Base-by-base conservation (phyloP, 1,140 invertebrate species). In the Mizuhopecten yessoensis region DNA sequence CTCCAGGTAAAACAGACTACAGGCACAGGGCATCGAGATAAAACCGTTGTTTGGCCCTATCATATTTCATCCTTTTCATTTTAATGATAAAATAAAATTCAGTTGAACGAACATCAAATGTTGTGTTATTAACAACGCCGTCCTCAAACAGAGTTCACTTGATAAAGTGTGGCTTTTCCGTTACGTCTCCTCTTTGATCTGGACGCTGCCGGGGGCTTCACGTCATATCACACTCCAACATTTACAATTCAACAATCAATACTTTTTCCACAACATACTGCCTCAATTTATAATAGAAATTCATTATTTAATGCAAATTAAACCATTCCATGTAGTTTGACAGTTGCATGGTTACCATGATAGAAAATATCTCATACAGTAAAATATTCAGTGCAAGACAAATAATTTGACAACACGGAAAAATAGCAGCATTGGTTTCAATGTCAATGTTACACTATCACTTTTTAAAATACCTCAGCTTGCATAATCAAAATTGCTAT, bases 11-110 rank as follows among this genome's bases (percentile, higher is more conserved):
- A 75, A 75, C 57, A 75, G 23, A 29, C 57, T 75, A 29, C 57
- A 75, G 29, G n/a, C n/a, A n/a, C n/a, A n/a, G n/a, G n/a, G n/a
- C 29, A 29, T 17, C 3, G 23, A 75, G 57, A 75, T 75, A 29
- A 75, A 29, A n/a, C 57, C n/a, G 23, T 29, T 75, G 57, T 75
- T 75, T 75, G 11, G 57, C 29, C 29, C 3, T 75, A 75, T 75
- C 57, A 75, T 75, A 75, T 75, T 75, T 75, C 57, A 75, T 75
- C 11, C n/a, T 29, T 75, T 75, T 75, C 57, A 75, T 75, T 75
- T 75, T 23, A 75, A n/a, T 75, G 57, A 75, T 29, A 29, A 23
- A n/a, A 75, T 75, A 75, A 75, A 75, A 75, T 75, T 75, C 57
- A 75, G 57, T 75, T n/a, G n/a, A 29, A n/a, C 29, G 57, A 29